Evolutionary conservation across 1,140 invertebrate genomes (phyloP).

Genomic region (Leptopilina boulardi): DNA sequence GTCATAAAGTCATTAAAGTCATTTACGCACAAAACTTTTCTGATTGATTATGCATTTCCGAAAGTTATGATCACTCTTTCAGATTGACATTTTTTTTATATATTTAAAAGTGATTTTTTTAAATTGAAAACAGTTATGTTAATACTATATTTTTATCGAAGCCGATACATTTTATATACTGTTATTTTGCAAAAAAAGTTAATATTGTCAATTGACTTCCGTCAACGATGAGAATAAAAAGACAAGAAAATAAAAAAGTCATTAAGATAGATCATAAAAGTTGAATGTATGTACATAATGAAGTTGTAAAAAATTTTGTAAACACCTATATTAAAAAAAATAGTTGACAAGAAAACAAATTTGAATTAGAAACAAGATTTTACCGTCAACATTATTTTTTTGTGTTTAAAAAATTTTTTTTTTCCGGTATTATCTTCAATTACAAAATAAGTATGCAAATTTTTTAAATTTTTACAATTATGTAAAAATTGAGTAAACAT

Average conservation of each 20-base stretch:
- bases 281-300: too few relatives aligned
- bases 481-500: neutral
- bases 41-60: neutral
- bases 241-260: neutral
- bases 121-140: too few relatives aligned
- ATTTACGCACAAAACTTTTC: slow-evolving; percentile 16
- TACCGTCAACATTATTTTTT: too few relatives aligned
- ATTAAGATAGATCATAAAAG: neutral
- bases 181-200: neutral
- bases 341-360: too few relatives aligned
- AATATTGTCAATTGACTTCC: neutral
- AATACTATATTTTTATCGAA: neutral
- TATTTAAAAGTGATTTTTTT: too few relatives aligned
- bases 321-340: too few relatives aligned
- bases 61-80: neutral
- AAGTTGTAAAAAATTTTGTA: too few relatives aligned
- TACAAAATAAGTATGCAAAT: too few relatives aligned
- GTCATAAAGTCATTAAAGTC: neutral
- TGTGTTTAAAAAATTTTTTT: too few relatives aligned
- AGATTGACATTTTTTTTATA: neutral
- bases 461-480: neutral
- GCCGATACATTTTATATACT: neutral
- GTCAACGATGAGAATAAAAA: neutral
- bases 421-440: too few relatives aligned
- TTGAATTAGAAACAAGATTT: too few relatives aligned